Evolutionary conservation across 2,113 vertebrate genomes (phyloP).

Genomic region (Climacteris rufus): DNA sequence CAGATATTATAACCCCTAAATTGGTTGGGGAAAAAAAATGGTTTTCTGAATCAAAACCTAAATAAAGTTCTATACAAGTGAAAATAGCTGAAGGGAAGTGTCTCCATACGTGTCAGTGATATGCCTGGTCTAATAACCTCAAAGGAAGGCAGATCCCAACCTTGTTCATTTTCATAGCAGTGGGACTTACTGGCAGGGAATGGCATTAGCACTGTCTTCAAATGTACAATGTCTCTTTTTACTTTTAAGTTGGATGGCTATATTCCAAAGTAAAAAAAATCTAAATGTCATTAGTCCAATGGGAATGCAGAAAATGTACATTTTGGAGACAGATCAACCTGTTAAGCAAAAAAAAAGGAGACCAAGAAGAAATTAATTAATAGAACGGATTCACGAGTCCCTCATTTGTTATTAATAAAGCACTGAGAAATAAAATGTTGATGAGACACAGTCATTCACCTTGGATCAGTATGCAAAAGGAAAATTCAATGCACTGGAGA

Average conservation of each 20-base stretch:
- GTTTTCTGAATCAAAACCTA: slow-evolving; percentile 62
- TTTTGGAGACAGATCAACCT: slow-evolving; percentile 62
- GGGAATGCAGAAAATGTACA: slow-evolving; percentile 54
- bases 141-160: background rate
- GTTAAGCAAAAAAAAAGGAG: slow-evolving; percentile 38
- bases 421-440: slow-evolving; percentile 41
- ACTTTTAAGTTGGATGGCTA: slow-evolving; percentile 24
- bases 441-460: slow-evolving; percentile 34
- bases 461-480: background rate
- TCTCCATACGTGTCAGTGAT: background rate
- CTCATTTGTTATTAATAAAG: slow-evolving; percentile 61
- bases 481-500: slow-evolving; percentile 1
- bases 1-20: slow-evolving; percentile 51
- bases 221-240: background rate
- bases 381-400: slow-evolving; percentile 20
- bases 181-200: slow-evolving; percentile 36
- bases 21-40: slow-evolving; percentile 26
- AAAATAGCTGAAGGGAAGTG: background rate
- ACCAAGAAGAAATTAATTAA: slow-evolving; percentile 56
- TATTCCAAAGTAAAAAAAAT: slow-evolving; percentile 21
- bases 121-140: background rate
- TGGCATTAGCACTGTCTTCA: background rate
- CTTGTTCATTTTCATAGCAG: background rate
- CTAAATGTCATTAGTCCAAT: slow-evolving; percentile 49
- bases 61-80: slow-evolving; percentile 44